Evolutionary conservation across 2,888 invertebrate genomes (phyloP), one percentile per base, ranked within the genome.

Genomic region (Polydrusus tereticollis): DNA sequence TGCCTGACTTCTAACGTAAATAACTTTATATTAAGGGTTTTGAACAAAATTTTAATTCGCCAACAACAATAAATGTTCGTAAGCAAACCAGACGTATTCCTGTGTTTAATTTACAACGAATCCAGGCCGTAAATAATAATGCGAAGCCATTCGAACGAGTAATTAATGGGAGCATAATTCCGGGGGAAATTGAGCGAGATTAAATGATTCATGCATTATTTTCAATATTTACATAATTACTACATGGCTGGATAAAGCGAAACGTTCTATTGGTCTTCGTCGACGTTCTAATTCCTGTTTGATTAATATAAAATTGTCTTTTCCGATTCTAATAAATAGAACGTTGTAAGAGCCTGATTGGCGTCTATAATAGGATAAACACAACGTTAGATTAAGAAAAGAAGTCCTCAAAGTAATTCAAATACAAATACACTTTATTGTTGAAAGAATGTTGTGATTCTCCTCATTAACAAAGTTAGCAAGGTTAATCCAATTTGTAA

Each of bases 131-230:
- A 67, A 72, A 72, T 72, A 72, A 72, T 63, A 72, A 66, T 43
- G 55, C 14, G 65, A 16, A 57, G 38, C 65, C 55, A 41, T 57
- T 45, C 50, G 71, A 71, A 58, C 60, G 59, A 66, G 60, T 65
- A 71, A 72, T 72, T 72, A 72, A 72, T 72, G 60, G 67, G 55
- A 72, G 43, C 72, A 72, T 72, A 67, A 67, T 72, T 72, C 72
- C 72, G 43, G 60, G 66, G 55, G 66, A 71, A 71, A 71, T 71
- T 47, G 67, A 66, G 62, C 67, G 72, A 62, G 62, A 72, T 72
- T 72, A 72, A 66, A 72, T 66, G 72, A 72, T 67, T 72, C 72
- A 68, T 69, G 64, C 64, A 72, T 68, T 72, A 63, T 67, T 72
- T 72, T 68, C 68, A 68, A 72, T 72, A 72, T 72, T 72, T 72